Evolutionary conservation across 2,888 invertebrate species (phyloP), one percentile per base, ranked within the genome.

Genomic region (Coenonympha glycerion): DNA sequence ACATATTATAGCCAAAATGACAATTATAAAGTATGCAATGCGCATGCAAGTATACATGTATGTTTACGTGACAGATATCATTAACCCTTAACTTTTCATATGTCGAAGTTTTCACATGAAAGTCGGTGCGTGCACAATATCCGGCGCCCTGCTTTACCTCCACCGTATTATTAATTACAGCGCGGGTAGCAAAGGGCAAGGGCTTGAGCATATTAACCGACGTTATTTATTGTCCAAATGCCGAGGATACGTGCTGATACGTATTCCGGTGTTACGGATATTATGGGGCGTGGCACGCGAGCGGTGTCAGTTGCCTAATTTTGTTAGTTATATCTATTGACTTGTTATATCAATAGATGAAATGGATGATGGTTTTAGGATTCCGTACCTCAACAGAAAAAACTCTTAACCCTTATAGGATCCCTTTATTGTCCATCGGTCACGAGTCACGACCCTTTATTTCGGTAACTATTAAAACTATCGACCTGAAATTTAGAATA

Each of bases 101-200:
- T 50, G 46, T 22, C 47, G 8, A 41, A 41, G 22, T 39, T 39
- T 39, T 41, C 36, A 26, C 46, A 53, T 51, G 47, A 30, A 49
- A 52, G 47, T 46, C 41, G 28, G 52, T 58, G 56, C 56, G 56
- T 58, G 56, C 51, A 40, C 15, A 37, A n/a, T 19, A 49, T n/a
- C n/a, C n/a, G 46, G 47, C 49, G 16, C 51, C 80, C 80, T 82
- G 67, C 61, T 80, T 81, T 82, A n/a, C 81, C 72, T 68, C 64
- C 66, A 63, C 66, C 64, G 71, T 69, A 68, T 82, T 83, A 83
- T 84, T 84, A 84, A 83, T 84, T 84, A 83, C 75, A 68, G 63
- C 59, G 68, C 73, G 74, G 68, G 69, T 26, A 26, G 9, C 9
- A 26, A 6, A 2, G 24, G 6, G 24, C 8, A 8, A 9, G 24